Evolutionary conservation across 2,113 vertebrate genomes (phyloP).

Genomic region (Struthidea cinerea): DNA sequence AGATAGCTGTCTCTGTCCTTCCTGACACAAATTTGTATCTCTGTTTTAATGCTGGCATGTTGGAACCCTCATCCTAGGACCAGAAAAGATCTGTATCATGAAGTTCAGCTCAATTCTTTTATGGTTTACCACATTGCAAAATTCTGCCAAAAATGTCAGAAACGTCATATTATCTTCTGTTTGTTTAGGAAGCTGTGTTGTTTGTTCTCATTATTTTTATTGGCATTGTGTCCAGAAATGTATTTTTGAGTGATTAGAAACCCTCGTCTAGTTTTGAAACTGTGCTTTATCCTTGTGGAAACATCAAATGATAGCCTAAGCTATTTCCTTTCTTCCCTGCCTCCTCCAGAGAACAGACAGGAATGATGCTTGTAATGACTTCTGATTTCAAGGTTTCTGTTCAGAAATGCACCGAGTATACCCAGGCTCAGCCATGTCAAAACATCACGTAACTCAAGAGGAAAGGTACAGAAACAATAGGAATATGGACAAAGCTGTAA

Average conservation of each 20-base stretch:
- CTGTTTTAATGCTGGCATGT: not conserved
- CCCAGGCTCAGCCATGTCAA: not conserved
- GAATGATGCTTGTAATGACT: not conserved
- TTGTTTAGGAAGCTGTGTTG: not conserved
- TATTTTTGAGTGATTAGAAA: not conserved
- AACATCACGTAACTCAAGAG: not conserved
- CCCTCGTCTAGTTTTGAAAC: not conserved
- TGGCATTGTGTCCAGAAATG: not conserved
- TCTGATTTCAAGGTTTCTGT: not conserved
- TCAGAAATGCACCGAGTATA: not conserved
- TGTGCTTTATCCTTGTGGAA: not conserved
- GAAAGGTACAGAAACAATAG: not conserved
- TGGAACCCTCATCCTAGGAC: not conserved
- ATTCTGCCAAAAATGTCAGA: not conserved
- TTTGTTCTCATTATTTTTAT: not conserved
- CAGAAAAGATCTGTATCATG: fast-evolving
- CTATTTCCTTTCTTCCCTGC: not conserved
- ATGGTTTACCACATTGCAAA: not conserved
- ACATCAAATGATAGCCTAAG: not conserved
- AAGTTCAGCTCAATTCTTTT: not conserved
- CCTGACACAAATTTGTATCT: not conserved
- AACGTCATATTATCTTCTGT: not conserved
- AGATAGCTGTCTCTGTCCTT: not conserved
- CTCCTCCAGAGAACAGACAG: not conserved
- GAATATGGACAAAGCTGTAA: not conserved